Conservation (phyloP, 2,888 invertebrate species). For the Drosophila incognita region DNA sequence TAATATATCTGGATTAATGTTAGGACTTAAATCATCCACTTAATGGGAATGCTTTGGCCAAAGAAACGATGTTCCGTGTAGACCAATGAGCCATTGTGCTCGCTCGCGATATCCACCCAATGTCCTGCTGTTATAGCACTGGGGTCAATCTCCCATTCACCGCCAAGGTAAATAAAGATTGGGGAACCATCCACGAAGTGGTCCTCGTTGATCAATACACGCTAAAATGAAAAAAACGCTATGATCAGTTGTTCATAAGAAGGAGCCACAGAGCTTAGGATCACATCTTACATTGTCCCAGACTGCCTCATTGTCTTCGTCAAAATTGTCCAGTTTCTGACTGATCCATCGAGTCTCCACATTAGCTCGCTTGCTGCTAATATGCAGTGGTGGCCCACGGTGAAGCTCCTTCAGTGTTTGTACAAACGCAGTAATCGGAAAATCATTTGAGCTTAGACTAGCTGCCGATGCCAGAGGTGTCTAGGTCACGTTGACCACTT, state of each 20-base stretch:
- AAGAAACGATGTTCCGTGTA: constrained; percentile 93
- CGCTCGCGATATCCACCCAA: constrained; percentile 87
- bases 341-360: constrained; percentile 84
- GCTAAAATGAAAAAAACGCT: constrained; percentile 31
- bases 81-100: constrained; percentile 87
- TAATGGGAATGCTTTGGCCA: constrained; percentile 89
- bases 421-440: constrained; percentile 20
- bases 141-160: constrained; percentile 88
- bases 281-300: constrained; percentile 84
- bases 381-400: constrained; percentile 44
- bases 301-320: constrained; percentile 85
- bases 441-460: not conserved
- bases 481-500: constrained; percentile 13
- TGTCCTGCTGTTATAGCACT: constrained; percentile 87
- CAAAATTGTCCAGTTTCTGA: constrained; percentile 87
- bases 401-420: constrained; percentile 41
- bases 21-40: constrained; percentile 85
- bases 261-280: too few relatives aligned
- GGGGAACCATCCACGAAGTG: constrained; percentile 85
- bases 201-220: constrained; percentile 85
- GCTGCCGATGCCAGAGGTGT: not conserved
- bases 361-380: constrained; percentile 26
- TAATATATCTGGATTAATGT: not conserved
- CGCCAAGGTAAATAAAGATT: constrained; percentile 88
- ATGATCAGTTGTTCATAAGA: too few relatives aligned